Evolutionary conservation across 2,797 vertebrate species (phyloP).

Genomic region (Myripristis murdjan): DNA sequence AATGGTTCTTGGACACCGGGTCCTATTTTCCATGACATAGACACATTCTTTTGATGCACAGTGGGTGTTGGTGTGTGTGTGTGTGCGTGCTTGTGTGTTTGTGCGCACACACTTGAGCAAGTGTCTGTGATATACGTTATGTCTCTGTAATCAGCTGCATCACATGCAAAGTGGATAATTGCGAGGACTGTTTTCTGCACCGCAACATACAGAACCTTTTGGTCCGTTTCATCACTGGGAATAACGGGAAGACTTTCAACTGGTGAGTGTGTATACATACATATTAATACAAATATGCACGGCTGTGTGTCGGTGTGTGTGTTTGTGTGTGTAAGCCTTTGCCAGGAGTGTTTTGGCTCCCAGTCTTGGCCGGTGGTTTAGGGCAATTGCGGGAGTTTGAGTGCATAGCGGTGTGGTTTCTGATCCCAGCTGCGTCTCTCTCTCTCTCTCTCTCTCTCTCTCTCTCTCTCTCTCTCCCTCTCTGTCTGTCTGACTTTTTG

Average conservation of each 20-base stretch:
- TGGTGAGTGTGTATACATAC: constrained; percentile 39
- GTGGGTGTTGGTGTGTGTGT: background rate
- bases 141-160: too few relatives aligned
- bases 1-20: constrained; percentile 43
- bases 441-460: too few relatives aligned
- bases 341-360: constrained; percentile 41
- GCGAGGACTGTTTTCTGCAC: too few relatives aligned
- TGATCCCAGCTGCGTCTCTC: constrained; percentile 40
- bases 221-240: too few relatives aligned
- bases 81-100: background rate
- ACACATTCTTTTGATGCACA: constrained; percentile 4
- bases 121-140: too few relatives aligned
- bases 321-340: constrained; percentile 8
- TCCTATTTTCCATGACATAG: constrained; percentile 53
- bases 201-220: too few relatives aligned
- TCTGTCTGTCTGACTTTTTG: too few relatives aligned
- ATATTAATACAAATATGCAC: constrained; percentile 37
- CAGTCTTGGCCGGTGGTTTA: constrained; percentile 55
- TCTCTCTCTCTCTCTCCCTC: too few relatives aligned
- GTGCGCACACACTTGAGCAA: too few relatives aligned
- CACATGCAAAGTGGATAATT: too few relatives aligned
- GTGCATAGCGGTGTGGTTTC: constrained; percentile 62
- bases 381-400: constrained; percentile 46
- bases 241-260: background rate
- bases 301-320: constrained; percentile 16